Evolutionary conservation across 2,888 invertebrate genomes (phyloP), one percentile per base, ranked within the genome.

Genomic region (Agrochola macilenta): DNA sequence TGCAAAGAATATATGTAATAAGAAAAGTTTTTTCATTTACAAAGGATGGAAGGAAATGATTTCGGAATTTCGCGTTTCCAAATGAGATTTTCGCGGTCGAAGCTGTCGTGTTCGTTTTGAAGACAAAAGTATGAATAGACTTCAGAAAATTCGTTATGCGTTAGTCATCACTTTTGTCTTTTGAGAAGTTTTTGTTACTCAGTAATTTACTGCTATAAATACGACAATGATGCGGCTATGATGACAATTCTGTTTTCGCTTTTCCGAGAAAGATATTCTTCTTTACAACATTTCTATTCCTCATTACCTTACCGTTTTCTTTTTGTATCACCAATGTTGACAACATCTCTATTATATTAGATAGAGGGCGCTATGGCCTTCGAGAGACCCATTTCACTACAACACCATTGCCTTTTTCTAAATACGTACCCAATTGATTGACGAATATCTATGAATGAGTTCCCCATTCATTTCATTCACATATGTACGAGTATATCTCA

Each of bases 1-100:
- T 76, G 65, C 60, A 83, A 77, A 78, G 78, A 82, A 20, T 49
- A 74, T 74, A 57, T 54, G 65, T 78, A 79, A 73, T 79, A 72
- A 69, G 73, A 60, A 77, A 87, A 75, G 70, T 76, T 85, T 72
- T 78, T 79, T 82, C 69, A 78, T 84, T 79, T 65, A 83, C 65
- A 69, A 65, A 61, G 20, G 46, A 68, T 54, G 30, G 39, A 61
- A 39, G 46, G 43, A 65, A 79, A 80, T 78, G 72, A 74, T 35
- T 79, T 76, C 52, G 30, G 70, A 58, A 69, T 88, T 74, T 76
- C 14, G 9, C 46, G 57, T 74, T 46, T 39, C 43, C 54, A 74
- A 73, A 75, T 77, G n/a, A 69, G 5, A 76, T 78, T 57, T 76
- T 84, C 57, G 66, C 63, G 73, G 66, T 8, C 35, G 35, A 58